A percentile compares a stretch with the other conserved stretches of the same genome.
phyloP scores from a whole-genome alignment of 2,113 vertebrate species.

The Proterorhinus semilunaris region DNA sequence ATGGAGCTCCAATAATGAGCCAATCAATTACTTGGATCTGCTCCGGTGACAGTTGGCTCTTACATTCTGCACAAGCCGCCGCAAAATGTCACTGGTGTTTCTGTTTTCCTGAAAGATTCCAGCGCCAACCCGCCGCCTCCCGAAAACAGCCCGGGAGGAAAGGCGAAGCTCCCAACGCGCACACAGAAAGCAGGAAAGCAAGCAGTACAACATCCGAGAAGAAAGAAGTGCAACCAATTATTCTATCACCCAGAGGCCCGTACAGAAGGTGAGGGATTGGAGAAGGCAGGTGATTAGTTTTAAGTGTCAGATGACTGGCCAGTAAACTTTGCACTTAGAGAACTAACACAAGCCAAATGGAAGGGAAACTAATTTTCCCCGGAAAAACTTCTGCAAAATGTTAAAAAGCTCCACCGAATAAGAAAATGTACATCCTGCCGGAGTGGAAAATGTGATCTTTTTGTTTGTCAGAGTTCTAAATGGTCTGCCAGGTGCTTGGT shows the following conservation, averaged over 20 bases:
- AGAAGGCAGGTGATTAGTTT: conserved; percentile 64
- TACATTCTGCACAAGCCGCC: conserved; percentile 31
- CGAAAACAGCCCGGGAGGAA: conserved; percentile 43
- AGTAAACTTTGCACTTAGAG: conserved; percentile 56
- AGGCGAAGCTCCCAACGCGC: conserved; percentile 34
- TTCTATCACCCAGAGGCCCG: conserved; percentile 62
- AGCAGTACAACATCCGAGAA: conserved; percentile 45
- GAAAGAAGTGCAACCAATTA: conserved; percentile 68
- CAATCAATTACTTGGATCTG: conserved; percentile 62
- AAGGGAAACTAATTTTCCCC: conserved; percentile 47
- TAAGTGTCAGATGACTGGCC: conserved; percentile 65
- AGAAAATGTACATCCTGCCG: neutral
- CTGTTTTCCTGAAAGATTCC: conserved; percentile 32
- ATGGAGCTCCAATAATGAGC: conserved; percentile 50
- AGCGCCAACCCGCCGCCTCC: conserved; percentile 23
- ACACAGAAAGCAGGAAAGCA: conserved; percentile 18
- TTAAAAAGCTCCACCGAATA: conserved; percentile 32
- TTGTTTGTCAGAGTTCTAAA: neutral
- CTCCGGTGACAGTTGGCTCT: conserved; percentile 56
- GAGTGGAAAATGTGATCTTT: neutral
- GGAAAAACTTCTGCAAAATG: conserved; percentile 53
- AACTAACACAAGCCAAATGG: conserved; percentile 50
- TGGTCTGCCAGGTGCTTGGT: too few relatives aligned
- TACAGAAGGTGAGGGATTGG: conserved; percentile 58
- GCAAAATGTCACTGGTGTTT: conserved; percentile 45